Evolutionary conservation across 2,888 invertebrate species (phyloP).

Genomic region (Drosophila rellima): DNA sequence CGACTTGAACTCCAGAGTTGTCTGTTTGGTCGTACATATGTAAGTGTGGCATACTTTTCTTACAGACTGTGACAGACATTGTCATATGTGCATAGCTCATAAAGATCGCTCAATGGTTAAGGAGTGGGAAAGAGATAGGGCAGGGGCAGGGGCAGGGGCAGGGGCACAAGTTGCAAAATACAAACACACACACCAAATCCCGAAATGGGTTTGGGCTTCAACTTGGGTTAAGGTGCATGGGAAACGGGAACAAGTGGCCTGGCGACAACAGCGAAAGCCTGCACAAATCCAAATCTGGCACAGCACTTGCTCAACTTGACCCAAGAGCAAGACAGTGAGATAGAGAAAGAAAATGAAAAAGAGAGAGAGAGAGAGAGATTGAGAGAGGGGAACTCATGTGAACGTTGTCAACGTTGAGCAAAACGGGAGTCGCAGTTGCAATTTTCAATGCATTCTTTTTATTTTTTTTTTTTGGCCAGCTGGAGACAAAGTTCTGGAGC

Average conservation of each 20-base stretch:
- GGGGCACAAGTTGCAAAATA: slow-evolving; percentile 11
- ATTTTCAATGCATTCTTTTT: slow-evolving; percentile 27
- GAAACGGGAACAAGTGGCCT: slow-evolving; percentile 79
- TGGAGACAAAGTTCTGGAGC: slow-evolving; percentile 46
- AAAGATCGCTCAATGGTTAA: slow-evolving; percentile 54
- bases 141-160: slow-evolving; percentile 8
- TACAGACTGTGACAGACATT: slow-evolving; percentile 40
- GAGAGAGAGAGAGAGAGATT: slow-evolving; percentile 13
- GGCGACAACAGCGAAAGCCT: slow-evolving; percentile 63
- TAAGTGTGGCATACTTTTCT: slow-evolving; percentile 76
- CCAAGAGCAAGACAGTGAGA: slow-evolving; percentile 37
- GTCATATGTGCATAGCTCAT: slow-evolving; percentile 77
- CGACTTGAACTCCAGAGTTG: neutral
- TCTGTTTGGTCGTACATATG: slow-evolving; percentile 33
- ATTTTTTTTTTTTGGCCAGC: slow-evolving; percentile 20
- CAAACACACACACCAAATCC: slow-evolving; percentile 34
- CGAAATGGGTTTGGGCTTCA: slow-evolving; percentile 69
- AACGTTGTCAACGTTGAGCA: slow-evolving; percentile 63
- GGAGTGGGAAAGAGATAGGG: too few relatives aligned
- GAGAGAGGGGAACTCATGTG: slow-evolving; percentile 48
- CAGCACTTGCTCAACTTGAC: slow-evolving; percentile 78
- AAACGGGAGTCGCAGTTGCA: slow-evolving; percentile 42
- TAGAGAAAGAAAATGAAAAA: slow-evolving; percentile 5
- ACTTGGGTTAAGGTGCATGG: slow-evolving; percentile 77
- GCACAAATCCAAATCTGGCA: slow-evolving; percentile 55